Conservation (phyloP, 2,888 invertebrate genomes). For the Mamestra brassicae region DNA sequence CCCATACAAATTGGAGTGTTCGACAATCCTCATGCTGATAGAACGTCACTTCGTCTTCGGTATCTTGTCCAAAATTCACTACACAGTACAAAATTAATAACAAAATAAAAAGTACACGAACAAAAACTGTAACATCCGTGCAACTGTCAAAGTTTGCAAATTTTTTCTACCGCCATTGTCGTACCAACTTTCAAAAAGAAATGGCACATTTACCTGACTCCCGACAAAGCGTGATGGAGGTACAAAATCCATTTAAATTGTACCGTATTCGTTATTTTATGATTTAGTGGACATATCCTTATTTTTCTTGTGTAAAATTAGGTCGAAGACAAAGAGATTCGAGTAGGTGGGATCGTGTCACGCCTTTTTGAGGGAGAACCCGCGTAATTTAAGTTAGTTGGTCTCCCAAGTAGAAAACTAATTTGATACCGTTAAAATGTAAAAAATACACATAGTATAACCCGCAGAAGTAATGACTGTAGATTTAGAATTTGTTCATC, state of each 20-base stretch:
- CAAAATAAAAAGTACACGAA: constrained; percentile 31
- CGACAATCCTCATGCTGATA: too few species aligned
- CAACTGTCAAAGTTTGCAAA: constrained; percentile 61
- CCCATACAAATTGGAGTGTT: too few species aligned
- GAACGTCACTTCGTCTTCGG: too few species aligned
- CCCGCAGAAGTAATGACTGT: too few species aligned
- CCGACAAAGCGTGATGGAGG: constrained; percentile 73
- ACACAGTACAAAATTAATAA: not conserved
- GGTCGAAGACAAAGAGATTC: constrained; percentile 19
- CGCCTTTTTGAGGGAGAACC: constrained; percentile 22
- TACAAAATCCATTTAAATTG: constrained; percentile 65
- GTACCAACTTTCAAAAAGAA: constrained; percentile 65
- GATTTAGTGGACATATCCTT: constrained; percentile 60
- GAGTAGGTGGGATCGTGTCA: constrained; percentile 8
- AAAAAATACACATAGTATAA: too few species aligned
- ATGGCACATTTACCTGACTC: constrained; percentile 64
- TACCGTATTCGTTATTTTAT: constrained; percentile 63
- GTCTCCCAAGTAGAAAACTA: constrained; percentile 1
- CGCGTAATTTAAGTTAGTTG: not conserved
- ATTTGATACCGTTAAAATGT: not conserved
- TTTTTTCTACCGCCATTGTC: constrained; percentile 61
- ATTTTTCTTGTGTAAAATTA: constrained; percentile 40
- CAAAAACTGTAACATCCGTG: constrained; percentile 51
- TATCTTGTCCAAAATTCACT: not conserved
- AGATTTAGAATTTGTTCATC: too few species aligned